Evolutionary conservation across 2,113 vertebrate genomes (phyloP).

Genomic region (Todiramphus saurophagus): DNA sequence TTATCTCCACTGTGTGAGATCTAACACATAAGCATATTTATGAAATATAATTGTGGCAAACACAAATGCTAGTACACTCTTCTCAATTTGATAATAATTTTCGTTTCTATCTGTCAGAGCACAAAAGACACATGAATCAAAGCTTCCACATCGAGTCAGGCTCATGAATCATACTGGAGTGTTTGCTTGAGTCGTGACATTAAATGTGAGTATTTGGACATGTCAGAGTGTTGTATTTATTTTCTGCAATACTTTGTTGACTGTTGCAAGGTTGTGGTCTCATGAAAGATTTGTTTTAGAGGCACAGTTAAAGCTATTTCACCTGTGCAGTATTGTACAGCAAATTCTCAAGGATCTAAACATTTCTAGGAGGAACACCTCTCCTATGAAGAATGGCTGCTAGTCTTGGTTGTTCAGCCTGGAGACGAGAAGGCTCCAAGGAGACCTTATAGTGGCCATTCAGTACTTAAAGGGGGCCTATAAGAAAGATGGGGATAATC

Average conservation of each 20-base stretch:
- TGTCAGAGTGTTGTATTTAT: not conserved
- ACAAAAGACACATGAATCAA: not conserved
- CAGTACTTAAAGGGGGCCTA: not conserved
- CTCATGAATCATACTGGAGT: not conserved
- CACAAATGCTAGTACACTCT: not conserved
- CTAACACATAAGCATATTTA: not conserved
- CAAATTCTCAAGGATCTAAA: not conserved
- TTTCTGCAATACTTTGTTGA: not conserved
- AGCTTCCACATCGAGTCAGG: not conserved
- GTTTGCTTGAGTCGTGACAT: not conserved
- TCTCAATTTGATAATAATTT: accelerated
- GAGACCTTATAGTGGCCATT: not conserved
- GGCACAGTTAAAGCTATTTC: not conserved
- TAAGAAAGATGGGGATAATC: not conserved
- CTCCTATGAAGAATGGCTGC: not conserved
- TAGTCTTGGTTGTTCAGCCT: not conserved
- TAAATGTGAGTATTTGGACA: not conserved
- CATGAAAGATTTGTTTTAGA: not conserved
- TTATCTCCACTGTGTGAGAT: not conserved
- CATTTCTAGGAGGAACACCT: not conserved
- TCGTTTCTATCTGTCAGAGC: not conserved
- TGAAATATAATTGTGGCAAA: not conserved
- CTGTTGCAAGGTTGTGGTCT: not conserved
- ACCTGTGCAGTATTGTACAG: not conserved
- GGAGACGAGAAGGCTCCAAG: not conserved